Evolutionary conservation across 2,888 invertebrate species (phyloP), one percentile per base, ranked within the genome.

Genomic region (Morinoia aosen): DNA sequence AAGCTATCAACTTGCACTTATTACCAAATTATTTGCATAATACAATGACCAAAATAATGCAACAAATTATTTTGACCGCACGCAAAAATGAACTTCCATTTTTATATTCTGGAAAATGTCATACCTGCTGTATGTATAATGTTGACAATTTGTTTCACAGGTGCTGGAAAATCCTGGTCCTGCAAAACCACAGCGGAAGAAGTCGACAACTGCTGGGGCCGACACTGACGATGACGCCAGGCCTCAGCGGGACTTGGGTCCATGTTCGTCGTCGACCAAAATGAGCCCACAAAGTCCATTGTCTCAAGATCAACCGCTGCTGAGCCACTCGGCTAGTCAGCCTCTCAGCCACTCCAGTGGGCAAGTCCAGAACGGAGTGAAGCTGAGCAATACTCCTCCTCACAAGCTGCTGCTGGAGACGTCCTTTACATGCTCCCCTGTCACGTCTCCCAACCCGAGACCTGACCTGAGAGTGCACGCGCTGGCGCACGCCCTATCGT

Each of bases 331-430:
- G 48, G 64, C 39, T 57, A 94, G 64, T 76, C 95, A 64, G 58
- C 95, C 94, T 76, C 64, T 94, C 16, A 91, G 40, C 93, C 91
- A 25, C 93, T 58, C 93, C 61, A 57, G 39, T 39, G 58, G 33
- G 56, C 93, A 39, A 61, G 12, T 61, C 40, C 95, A 48, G 39
- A 61, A 48, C 64, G 57, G 64, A 58, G 40, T 48, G 58, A 95
- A 93, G 40, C 64, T 91, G 40, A 88, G 58, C 56, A 61, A 95
- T 58, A 95, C 96, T 40, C 96, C 96, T 56, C 98, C 98, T 95
- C 98, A 98, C 96, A 97, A 98, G 96, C 97, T 98, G 93, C 98
- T 98, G 97, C 97, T 98, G 96, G 98, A 98, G 97, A 98, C 98
- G 25, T 98, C 98, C 97, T 98, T 98, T 97, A 98, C 98, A 57